Percentiles rank a stretch among this genome's conserved stretches.
phyloP scores from a whole-genome alignment of 2,113 vertebrate genomes.

The Sterna hirundo region DNA sequence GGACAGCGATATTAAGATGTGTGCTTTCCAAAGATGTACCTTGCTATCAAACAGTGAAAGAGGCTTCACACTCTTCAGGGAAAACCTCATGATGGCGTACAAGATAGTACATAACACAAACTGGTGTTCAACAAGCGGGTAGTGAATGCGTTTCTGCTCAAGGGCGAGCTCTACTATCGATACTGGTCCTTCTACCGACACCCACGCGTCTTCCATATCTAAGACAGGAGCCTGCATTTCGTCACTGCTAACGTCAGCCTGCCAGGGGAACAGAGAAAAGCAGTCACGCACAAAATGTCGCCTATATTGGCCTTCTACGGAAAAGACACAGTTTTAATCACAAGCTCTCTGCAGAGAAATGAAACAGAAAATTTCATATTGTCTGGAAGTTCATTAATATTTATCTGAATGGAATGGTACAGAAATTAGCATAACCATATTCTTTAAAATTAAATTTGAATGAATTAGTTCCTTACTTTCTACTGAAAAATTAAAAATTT shows the following conservation, averaged over 20 bases:
- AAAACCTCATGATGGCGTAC: slow-evolving; percentile 84
- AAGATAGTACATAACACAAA: slow-evolving; percentile 85
- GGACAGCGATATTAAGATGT: fast-evolving
- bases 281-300: background rate
- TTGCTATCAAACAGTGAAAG: slow-evolving; percentile 93
- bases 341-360: background rate
- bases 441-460: background rate
- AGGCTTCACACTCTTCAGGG: slow-evolving; percentile 84
- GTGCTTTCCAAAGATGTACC: slow-evolving; percentile 67
- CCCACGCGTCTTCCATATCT: slow-evolving; percentile 90
- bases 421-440: background rate
- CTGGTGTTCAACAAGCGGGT: slow-evolving; percentile 93
- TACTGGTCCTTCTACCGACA: slow-evolving; percentile 82
- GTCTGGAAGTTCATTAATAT: background rate
- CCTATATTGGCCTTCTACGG: background rate
- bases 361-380: fast-evolving
- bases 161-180: slow-evolving; percentile 92
- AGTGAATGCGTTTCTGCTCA: slow-evolving; percentile 91
- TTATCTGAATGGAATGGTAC: background rate
- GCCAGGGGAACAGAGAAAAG: background rate
- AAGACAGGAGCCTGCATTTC: slow-evolving; percentile 82
- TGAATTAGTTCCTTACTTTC: background rate
- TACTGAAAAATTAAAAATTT: slow-evolving; percentile 5
- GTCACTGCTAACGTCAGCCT: slow-evolving; percentile 88
- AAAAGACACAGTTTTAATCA: background rate